Percentiles rank a stretch among this genome's conserved stretches.
Evolutionary conservation across 2,888 invertebrate genomes (phyloP).

Genomic region (Aleiodes alternator): DNA sequence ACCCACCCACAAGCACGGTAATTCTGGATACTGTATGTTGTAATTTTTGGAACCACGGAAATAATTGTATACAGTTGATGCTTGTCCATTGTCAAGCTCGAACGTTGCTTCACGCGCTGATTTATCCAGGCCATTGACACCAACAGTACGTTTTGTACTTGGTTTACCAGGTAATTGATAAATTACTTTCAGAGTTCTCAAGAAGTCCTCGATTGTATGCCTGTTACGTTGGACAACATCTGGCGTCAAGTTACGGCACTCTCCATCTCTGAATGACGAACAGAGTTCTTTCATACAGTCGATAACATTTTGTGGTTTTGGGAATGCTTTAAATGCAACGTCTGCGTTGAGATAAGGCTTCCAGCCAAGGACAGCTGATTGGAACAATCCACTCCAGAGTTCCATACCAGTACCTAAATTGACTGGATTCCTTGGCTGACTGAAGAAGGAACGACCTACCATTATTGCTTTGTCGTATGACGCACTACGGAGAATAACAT

Average conservation of each 20-base stretch:
- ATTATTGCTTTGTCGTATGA: constrained; percentile 75
- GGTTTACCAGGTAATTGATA: constrained; percentile 76
- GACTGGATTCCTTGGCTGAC: constrained; percentile 75
- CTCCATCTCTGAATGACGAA: constrained; percentile 45
- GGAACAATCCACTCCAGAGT: constrained; percentile 95
- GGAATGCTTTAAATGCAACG: constrained; percentile 89
- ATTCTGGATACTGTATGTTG: constrained; percentile 79
- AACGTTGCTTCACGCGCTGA: constrained; percentile 74
- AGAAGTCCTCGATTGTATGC: constrained; percentile 61
- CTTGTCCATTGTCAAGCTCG: constrained; percentile 60
- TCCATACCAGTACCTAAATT: constrained; percentile 88
- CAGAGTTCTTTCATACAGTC: constrained; percentile 72
- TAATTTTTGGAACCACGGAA: constrained; percentile 74
- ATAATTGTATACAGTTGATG: constrained; percentile 76
- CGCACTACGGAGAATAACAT: constrained; percentile 86
- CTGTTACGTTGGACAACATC: constrained; percentile 40
- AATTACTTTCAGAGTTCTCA: constrained; percentile 76
- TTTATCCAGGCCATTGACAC: constrained; percentile 74
- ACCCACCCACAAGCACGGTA: constrained; percentile 93
- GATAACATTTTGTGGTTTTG: constrained; percentile 77
- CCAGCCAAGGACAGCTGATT: constrained; percentile 93
- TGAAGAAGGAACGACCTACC: constrained; percentile 87
- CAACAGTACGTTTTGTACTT: constrained; percentile 73
- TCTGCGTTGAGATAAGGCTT: constrained; percentile 91
- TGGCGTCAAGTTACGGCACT: constrained; percentile 60